A percentile compares a stretch with the other conserved stretches of the same genome.
These are phyloP conservation scores for Tetraneura akinire DNA, from an alignment of 1,140 invertebrate genomes.

Conservation along the genomic window DNA sequence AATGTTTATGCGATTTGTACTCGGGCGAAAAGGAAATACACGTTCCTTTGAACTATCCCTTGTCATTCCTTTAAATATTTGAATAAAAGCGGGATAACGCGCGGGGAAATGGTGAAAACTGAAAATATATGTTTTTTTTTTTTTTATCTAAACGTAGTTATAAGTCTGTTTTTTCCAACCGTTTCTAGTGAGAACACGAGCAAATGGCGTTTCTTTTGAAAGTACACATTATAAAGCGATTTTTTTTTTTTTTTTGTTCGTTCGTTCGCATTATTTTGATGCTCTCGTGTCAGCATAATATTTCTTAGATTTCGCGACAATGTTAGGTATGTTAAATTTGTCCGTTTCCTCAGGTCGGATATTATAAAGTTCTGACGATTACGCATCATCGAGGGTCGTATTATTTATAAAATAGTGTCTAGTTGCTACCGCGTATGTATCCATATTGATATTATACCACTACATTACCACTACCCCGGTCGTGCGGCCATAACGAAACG, in stretches of 20 bases:
- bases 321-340: neutral
- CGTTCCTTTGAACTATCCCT: neutral
- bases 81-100: neutral
- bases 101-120: neutral
- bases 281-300: neutral
- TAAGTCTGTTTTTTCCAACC: neutral
- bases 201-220: neutral
- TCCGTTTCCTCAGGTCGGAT: neutral
- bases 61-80: neutral
- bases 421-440: too few species aligned
- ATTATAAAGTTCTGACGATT: neutral
- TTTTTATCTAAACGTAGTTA: neutral
- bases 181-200: neutral
- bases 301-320: neutral
- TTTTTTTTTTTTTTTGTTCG: too few species aligned
- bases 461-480: too few species aligned
- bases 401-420: too few species aligned
- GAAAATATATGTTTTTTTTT: neutral
- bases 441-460: too few species aligned
- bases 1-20: neutral
- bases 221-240: conserved; percentile 15
- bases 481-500: neutral
- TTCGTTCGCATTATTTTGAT: too few species aligned
- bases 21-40: neutral
- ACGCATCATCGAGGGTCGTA: neutral